phyloP scores from a whole-genome alignment of 1,140 invertebrate genomes.

The Hyphantria cunea region DNA sequence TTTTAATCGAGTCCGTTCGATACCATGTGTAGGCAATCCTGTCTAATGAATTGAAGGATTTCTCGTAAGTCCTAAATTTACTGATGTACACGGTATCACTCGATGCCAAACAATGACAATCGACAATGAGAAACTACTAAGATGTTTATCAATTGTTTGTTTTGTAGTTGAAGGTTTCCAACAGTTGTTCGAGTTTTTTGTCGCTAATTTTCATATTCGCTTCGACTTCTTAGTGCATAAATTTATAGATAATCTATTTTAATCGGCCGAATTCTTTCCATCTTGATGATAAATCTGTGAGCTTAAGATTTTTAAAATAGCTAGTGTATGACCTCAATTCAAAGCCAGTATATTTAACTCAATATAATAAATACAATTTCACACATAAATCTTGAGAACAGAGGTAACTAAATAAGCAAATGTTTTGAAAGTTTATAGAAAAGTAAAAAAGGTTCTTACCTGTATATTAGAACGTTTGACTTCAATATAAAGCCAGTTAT shows the following conservation, averaged over 20 bases:
- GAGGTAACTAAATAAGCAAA: too few relatives aligned
- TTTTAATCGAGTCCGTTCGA: conserved; percentile 28
- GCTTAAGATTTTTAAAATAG: background rate
- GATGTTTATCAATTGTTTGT: conserved; percentile 26
- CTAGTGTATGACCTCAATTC: background rate
- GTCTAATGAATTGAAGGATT: conserved; percentile 31
- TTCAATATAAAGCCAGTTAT: conserved; percentile 96
- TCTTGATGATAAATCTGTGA: background rate
- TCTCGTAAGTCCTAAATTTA: conserved; percentile 33
- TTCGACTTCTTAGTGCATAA: conserved; percentile 7
- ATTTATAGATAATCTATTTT: background rate
- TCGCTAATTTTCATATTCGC: conserved; percentile 8
- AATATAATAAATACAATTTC: too few relatives aligned
- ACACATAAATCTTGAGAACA: background rate
- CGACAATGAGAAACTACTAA: conserved; percentile 18
- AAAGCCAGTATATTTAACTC: background rate
- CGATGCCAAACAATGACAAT: conserved; percentile 13
- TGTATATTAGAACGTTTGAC: conserved; percentile 93
- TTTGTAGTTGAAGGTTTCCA: conserved; percentile 13
- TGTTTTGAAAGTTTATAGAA: too few relatives aligned
- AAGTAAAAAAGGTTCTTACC: conserved; percentile 80
- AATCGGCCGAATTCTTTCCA: background rate
- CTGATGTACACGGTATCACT: conserved; percentile 31
- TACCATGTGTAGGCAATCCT: background rate
- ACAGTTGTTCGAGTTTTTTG: conserved; percentile 17